Evolutionary conservation across 2,888 invertebrate species (phyloP), one percentile per base, ranked within the genome.

Genomic region (Ectobius pallidus): DNA sequence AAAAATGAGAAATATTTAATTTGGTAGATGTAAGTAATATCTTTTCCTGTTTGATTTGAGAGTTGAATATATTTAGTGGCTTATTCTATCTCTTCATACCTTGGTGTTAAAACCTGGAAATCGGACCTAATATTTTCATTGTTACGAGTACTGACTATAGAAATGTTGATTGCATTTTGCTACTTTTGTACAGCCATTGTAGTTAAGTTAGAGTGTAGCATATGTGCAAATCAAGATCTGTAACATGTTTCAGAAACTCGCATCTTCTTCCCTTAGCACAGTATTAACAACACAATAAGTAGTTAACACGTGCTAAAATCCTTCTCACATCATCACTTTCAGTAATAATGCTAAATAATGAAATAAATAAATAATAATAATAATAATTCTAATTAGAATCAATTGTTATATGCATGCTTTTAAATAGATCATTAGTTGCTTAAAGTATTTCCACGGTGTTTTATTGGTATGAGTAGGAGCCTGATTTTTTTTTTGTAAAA

Each of bases 121-220:
- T 52, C 52, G 11, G 25, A 46, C 9, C 25, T 22, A 3, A 22
- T 22, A 49, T 49, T 22, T 52, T 14, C 25, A 52, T 52, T 52
- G 22, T 52, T 52, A 52, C 52, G 11, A 52, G 52, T 14, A 25
- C 52, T 52, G 11, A 25, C 25, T n/a, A 9, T 46, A 46, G 18
- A 20, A 18, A n/a, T 52, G 52, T 52, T 52, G 9, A 52, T 52
- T 52, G 25, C 52, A 52, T 52, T 52, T 52, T 52, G 25, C 22
- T 11, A 52, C 22, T 52, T 20, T 46, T 46, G 46, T 46, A 46
- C n/a, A 46, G 46, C 46, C 18, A n/a, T 46, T 46, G 3, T n/a
- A 46, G 46, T 46, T n/a, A 46, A 20, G 52, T 52, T 14, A 1
- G 11, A 25, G 52, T n/a, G 25, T 25, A 25, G 14, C 52, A 46